Percentiles rank a stretch among this genome's conserved stretches.
Evolutionary conservation across 2,797 vertebrate species (phyloP).

Genomic region (Eutrigla gurnardus): DNA sequence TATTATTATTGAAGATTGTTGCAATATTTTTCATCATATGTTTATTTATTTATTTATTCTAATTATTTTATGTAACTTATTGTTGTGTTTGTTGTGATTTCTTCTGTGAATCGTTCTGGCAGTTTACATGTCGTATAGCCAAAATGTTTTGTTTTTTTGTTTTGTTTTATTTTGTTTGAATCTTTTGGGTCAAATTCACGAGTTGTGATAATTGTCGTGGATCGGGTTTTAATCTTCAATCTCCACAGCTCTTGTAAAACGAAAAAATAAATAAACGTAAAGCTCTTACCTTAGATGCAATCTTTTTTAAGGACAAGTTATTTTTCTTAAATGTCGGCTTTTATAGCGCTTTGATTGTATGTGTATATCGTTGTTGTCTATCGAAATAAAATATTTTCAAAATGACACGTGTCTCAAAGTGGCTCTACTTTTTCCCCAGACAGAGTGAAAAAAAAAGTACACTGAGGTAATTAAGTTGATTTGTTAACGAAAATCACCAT

Average conservation of each 20-base stretch:
- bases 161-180: neutral
- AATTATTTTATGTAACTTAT: constrained; percentile 91
- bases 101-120: constrained; percentile 83
- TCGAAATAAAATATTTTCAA: constrained; percentile 98
- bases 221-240: constrained; percentile 89
- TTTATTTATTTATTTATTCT: constrained; percentile 99
- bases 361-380: constrained; percentile 97
- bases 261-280: constrained; percentile 80
- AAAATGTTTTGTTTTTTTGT: constrained; percentile 74
- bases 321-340: constrained; percentile 99
- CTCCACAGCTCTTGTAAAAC: constrained; percentile 86
- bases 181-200: constrained; percentile 70
- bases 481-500: neutral
- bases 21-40: constrained; percentile 95
- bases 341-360: constrained; percentile 99
- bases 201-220: constrained; percentile 91
- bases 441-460: neutral
- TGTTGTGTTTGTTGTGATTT: constrained; percentile 86
- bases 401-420: constrained; percentile 78
- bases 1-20: constrained; percentile 89
- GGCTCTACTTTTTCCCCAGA: constrained; percentile 12
- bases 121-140: constrained; percentile 92
- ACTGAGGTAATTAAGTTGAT: neutral
- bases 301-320: constrained; percentile 99
- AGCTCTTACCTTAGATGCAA: constrained; percentile 99